A percentile compares a stretch with the other conserved stretches of the same genome.
phyloP scores from a whole-genome alignment of 2,888 invertebrate species.

The Torymus aiolomorphi region DNA sequence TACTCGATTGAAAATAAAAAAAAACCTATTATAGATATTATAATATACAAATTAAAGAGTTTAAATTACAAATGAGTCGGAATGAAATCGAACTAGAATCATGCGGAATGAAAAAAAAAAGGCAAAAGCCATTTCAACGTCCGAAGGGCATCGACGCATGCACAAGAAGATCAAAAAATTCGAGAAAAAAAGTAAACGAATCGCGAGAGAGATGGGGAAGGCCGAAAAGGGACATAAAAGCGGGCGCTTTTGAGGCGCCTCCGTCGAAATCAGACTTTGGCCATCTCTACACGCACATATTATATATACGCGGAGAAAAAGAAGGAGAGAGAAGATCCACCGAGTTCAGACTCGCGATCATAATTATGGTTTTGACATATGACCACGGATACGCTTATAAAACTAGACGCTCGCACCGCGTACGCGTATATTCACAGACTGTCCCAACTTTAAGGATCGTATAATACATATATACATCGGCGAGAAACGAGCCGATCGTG shows the following conservation, averaged over 20 bases:
- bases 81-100: slow-evolving; percentile 1
- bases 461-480: no score
- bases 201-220: slow-evolving; percentile 32
- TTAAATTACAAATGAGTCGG: slow-evolving; percentile 16
- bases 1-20: no score
- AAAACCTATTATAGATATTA: no score
- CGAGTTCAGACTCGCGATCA: slow-evolving; percentile 38
- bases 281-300: no score
- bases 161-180: slow-evolving; percentile 42
- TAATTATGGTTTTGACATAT: slow-evolving; percentile 57
- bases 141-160: slow-evolving; percentile 43
- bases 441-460: background rate
- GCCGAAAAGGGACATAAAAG: slow-evolving; percentile 48
- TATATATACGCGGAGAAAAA: no score
- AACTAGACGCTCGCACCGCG: slow-evolving; percentile 25
- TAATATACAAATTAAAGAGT: background rate
- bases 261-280: no score
- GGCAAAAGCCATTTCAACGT: background rate
- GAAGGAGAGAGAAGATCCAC: no score
- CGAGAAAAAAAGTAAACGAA: slow-evolving; percentile 27
- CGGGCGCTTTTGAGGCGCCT: slow-evolving; percentile 49
- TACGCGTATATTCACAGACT: background rate
- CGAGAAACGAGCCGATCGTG: no score
- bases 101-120: slow-evolving; percentile 8
- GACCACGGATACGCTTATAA: slow-evolving; percentile 44